Conservation (phyloP, 2,113 vertebrate species). For the Chamaetylas fuelleborni region DNA sequence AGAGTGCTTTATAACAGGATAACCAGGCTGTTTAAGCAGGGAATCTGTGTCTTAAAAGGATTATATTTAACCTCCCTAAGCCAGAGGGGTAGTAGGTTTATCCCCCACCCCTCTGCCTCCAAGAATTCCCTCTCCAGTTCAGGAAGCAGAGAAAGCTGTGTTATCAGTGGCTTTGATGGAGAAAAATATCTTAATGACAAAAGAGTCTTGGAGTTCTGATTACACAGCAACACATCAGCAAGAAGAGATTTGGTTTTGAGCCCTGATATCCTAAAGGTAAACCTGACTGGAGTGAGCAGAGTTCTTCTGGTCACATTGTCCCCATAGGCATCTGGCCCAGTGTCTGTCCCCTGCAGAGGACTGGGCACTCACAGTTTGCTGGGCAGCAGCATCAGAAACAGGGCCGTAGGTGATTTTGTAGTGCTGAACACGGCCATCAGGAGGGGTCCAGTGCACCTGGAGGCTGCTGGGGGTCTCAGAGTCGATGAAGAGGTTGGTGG, state of each 20-base stretch:
- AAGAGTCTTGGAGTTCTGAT: background rate
- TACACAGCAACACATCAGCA: background rate
- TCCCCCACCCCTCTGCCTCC: background rate
- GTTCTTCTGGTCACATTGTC: background rate
- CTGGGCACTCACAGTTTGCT: conserved; percentile 61
- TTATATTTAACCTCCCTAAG: background rate
- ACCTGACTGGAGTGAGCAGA: background rate
- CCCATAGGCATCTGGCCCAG: background rate
- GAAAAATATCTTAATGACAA: background rate
- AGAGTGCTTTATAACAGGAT: background rate
- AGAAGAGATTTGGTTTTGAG: background rate
- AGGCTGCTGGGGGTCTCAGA: conserved; percentile 83
- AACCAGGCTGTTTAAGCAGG: background rate
- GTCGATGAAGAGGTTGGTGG: conserved; percentile 77
- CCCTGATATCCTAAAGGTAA: background rate
- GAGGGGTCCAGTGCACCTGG: conserved; percentile 82
- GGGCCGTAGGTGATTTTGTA: conserved; percentile 81
- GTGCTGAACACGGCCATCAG: conserved; percentile 79
- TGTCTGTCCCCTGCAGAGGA: background rate
- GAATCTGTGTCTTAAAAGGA: background rate
- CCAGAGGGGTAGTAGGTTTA: background rate
- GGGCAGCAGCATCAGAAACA: conserved; percentile 53
- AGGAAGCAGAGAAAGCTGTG: background rate
- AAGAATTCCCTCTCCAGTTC: background rate
- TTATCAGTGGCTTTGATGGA: background rate